These are phyloP conservation scores for Choristoneura rosaceana DNA, from an alignment of 2,888 invertebrate genomes.

Conservation along the genomic window DNA sequence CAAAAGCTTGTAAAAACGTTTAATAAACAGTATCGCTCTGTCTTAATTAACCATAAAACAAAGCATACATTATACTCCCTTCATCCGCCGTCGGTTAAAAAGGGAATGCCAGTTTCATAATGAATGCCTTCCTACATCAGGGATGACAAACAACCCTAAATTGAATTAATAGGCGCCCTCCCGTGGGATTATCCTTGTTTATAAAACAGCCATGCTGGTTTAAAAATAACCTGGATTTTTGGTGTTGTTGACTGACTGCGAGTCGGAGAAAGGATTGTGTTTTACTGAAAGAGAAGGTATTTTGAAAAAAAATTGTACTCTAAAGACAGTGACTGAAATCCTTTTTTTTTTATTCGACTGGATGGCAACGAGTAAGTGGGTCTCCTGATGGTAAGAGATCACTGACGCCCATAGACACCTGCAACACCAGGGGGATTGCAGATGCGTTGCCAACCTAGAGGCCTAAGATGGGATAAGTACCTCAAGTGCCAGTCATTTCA, in stretches of 20 bases:
- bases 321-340: too few relatives aligned
- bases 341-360: too few relatives aligned
- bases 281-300: not conserved
- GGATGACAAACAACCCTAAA: constrained; percentile 24
- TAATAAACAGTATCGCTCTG: not conserved
- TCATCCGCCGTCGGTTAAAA: not conserved
- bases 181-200: constrained; percentile 17
- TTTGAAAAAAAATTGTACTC: too few relatives aligned
- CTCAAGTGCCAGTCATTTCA: too few relatives aligned
- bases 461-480: too few relatives aligned
- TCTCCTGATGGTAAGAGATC: too few relatives aligned
- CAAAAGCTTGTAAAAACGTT: too few relatives aligned
- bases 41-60: constrained; percentile 8
- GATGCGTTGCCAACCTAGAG: too few relatives aligned
- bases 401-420: too few relatives aligned
- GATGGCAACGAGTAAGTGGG: too few relatives aligned
- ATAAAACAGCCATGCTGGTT: constrained; percentile 5
- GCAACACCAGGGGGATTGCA: too few relatives aligned
- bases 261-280: not conserved
- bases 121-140: constrained; percentile 15
- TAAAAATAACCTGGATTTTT: constrained; percentile 12
- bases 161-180: constrained; percentile 19
- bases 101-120: not conserved
- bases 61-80: not conserved
- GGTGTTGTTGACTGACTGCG: not conserved